Percentiles rank a stretch among this genome's conserved stretches.
Evolutionary conservation across 2,113 vertebrate genomes (phyloP).

Genomic region (Clarias magur): DNA sequence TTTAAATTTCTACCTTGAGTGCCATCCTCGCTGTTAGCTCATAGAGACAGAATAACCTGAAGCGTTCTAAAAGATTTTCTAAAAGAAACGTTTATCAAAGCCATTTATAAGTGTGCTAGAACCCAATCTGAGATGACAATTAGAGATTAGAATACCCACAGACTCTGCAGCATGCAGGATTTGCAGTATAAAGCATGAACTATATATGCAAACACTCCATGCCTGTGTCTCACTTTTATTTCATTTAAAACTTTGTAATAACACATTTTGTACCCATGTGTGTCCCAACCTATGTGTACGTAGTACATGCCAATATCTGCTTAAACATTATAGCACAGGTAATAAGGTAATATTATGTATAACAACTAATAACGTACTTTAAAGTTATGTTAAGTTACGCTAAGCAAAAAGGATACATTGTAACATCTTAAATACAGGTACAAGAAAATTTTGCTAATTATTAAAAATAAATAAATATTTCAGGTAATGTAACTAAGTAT

Average conservation of each 20-base stretch:
- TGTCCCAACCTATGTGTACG: not conserved
- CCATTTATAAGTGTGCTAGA: not conserved
- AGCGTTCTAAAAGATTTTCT: not conserved
- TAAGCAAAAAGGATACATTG: not conserved
- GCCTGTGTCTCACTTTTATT: not conserved
- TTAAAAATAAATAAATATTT: not conserved
- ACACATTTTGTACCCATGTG: not conserved
- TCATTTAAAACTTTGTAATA: not conserved
- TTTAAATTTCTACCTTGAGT: not conserved
- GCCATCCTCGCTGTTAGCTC: not conserved
- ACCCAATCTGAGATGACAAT: not conserved
- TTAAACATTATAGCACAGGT: not conserved
- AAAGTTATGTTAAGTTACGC: not conserved
- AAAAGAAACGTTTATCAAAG: not conserved
- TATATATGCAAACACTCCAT: not conserved
- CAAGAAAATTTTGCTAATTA: not conserved
- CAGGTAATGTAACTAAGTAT: not conserved
- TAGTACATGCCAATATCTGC: not conserved
- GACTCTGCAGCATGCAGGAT: conserved; percentile 4
- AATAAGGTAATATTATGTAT: not conserved
- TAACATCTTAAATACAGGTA: not conserved
- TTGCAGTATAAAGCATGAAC: not conserved
- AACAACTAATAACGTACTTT: not conserved
- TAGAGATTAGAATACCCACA: conserved; percentile 8
- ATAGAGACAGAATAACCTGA: not conserved